Base-by-base conservation (phyloP, 2,888 invertebrate species). In the Eupithecia abbreviata region DNA sequence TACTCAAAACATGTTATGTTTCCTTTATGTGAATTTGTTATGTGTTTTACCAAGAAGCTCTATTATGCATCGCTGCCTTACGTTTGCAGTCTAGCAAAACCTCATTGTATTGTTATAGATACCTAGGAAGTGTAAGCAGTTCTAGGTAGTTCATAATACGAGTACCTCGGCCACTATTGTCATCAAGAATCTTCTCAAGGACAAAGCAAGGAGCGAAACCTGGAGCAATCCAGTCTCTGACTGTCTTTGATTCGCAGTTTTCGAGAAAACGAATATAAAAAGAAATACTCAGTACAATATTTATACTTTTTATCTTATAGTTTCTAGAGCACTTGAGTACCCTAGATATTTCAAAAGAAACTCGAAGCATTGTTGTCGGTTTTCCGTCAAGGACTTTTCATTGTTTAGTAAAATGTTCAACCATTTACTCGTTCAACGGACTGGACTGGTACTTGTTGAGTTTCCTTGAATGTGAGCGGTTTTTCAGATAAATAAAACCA, bases 321-420 rank as follows among this genome's bases (percentile, higher is more conserved):
- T 71, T 66, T 74, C 62, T 67, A 43, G 43, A 72, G 41, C 42
- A 47, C 10, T 30, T 18, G 10, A 45, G 65, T 47, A 74, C 45
- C 55, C 15, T 42, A 72, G 45, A n/a, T 69, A 62, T 47, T 55
- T 70, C 72, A 42, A 62, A 76, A 70, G 45, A 43, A 70, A 78
- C 69, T 55, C 71, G 9, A 43, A 74, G 74, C 74, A 70, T 72
- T 71, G 68, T 72, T 58, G 72, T 71, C 43, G 72, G 74, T 47
- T 73, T 73, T 77, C 72, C 71, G 73, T 75, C 69, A 55, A 77
- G 65, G 47, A 69, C 69, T 69, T 77, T 30, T 71, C 68, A 71
- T 79, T 77, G 76, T 77, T 74, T 51, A 45, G 62, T 47, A 76
- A 62, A 77, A 77, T 77, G 72, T 70, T 77, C 45, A 73, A 70